Evolutionary conservation across 2,113 vertebrate genomes (phyloP).

Genomic region (Urocolius indicus): DNA sequence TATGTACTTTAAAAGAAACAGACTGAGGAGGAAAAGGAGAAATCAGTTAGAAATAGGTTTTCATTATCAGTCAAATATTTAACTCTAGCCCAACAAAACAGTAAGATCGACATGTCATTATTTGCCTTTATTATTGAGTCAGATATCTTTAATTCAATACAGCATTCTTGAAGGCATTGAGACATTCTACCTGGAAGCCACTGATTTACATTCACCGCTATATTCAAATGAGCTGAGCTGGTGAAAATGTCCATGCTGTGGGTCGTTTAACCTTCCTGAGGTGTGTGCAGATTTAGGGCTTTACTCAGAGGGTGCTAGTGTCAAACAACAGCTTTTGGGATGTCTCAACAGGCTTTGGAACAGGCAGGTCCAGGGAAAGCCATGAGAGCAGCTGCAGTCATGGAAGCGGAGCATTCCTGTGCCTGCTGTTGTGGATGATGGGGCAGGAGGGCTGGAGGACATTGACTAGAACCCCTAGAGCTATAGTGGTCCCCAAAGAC

Average conservation of each 20-base stretch:
- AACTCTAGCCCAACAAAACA: slow-evolving; percentile 28
- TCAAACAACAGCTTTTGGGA: background rate
- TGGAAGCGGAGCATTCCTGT: background rate
- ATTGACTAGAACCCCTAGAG: background rate
- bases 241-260: slow-evolving; percentile 6
- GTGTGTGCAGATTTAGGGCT: background rate
- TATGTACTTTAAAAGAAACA: background rate
- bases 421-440: accelerated
- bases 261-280: slow-evolving; percentile 33
- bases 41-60: slow-evolving; percentile 25
- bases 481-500: background rate
- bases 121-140: slow-evolving; percentile 37
- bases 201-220: slow-evolving; percentile 40
- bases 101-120: slow-evolving; percentile 9
- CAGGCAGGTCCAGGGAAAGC: background rate
- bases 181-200: slow-evolving; percentile 30
- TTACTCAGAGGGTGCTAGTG: background rate
- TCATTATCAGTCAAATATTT: slow-evolving; percentile 42
- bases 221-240: slow-evolving; percentile 38
- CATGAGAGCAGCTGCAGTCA: background rate
- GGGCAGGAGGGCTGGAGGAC: background rate
- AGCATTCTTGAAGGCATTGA: background rate
- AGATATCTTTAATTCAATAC: slow-evolving; percentile 53
- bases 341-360: accelerated
- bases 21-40: background rate